Base-by-base conservation (phyloP, 2,113 vertebrate species). In the Prionailurus bengalensis region DNA sequence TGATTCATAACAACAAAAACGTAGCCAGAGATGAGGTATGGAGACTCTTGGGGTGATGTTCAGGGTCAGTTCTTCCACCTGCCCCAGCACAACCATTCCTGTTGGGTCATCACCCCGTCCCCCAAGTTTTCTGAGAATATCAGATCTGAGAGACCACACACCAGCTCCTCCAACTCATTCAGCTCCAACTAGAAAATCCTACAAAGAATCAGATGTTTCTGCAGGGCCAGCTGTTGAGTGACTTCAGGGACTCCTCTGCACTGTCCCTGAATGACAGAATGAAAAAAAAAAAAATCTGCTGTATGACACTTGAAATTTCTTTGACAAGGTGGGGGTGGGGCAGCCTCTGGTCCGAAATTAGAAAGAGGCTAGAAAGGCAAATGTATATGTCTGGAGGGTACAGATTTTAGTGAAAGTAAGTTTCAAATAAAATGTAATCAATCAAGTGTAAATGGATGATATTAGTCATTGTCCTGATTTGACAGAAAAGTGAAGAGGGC, bases 231-330 rank as follows among this genome's bases (percentile, higher is more conserved):
- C 33, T 66, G 11, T 53, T 87, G 33, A 89, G 12, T 19, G 12
- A 58, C 58, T 79, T 97, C 4, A 48, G 21, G 23, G 14, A 79
- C 5, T 51, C n/a, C 36, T 68, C 12, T 65, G 10, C 36, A 90
- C 25, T 89, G 1, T 39, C 14, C 71, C 7, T 27, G 11, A 42
- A 23, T 33, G 12, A 96, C n/a, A 6, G 33, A 2, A 61, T 61
- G 23, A 61, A 61, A 61, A 61, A 61, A 61, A 61, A 36, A 83
- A 70, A 61, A 65, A 33, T 31, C 48, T 82, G 19, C 71, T 53
- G 92, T 51, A 66, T 82, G 53, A 89, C n/a, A 8, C 66, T 78
- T 96, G 84, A 90, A 73, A 95, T 84, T 74, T 29, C 13, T 88
- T 91, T 86, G 70, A 91, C 6, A 63, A 92, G 17, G 6, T 12